Evolutionary conservation across 2,797 vertebrate genomes (phyloP).

Genomic region (Acanthurus lineatus): DNA sequence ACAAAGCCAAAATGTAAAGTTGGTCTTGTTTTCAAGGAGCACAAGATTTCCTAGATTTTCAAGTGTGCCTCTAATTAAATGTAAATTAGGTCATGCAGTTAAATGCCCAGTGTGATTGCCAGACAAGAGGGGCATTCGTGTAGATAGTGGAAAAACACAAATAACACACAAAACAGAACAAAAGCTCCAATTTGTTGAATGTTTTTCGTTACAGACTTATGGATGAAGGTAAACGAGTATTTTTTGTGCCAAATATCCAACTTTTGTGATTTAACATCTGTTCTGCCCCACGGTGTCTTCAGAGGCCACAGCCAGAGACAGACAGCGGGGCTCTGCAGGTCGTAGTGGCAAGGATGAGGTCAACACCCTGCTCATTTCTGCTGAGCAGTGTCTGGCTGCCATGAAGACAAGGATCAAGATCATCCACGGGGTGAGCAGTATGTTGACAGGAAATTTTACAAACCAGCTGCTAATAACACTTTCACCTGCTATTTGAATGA

Average conservation of each 20-base stretch:
- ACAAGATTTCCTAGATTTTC: conserved; percentile 45
- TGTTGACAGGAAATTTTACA: too few relatives aligned
- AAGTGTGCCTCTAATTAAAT: conserved; percentile 73
- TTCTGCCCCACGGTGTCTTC: background rate
- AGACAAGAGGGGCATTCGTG: conserved; percentile 34
- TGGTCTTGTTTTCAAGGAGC: conserved; percentile 64
- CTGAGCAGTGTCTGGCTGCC: conserved; percentile 76
- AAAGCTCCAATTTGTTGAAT: conserved; percentile 34
- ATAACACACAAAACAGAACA: conserved; percentile 33
- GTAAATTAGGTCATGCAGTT: conserved; percentile 67
- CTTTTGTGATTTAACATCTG: background rate
- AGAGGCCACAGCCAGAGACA: conserved; percentile 15
- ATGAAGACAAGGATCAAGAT: conserved; percentile 73
- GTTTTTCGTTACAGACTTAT: background rate
- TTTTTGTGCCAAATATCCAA: conserved; percentile 17
- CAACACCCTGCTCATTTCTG: conserved; percentile 48
- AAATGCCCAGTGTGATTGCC: conserved; percentile 47
- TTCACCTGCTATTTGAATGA: background rate
- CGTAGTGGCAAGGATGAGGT: background rate
- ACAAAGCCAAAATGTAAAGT: conserved; percentile 71
- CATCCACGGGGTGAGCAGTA: conserved; percentile 68
- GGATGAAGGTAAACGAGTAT: background rate
- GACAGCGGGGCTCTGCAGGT: background rate
- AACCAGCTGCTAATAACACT: background rate
- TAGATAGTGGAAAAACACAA: conserved; percentile 17